Base-by-base conservation (phyloP, 2,797 vertebrate genomes). In the Acomys russatus region DNA sequence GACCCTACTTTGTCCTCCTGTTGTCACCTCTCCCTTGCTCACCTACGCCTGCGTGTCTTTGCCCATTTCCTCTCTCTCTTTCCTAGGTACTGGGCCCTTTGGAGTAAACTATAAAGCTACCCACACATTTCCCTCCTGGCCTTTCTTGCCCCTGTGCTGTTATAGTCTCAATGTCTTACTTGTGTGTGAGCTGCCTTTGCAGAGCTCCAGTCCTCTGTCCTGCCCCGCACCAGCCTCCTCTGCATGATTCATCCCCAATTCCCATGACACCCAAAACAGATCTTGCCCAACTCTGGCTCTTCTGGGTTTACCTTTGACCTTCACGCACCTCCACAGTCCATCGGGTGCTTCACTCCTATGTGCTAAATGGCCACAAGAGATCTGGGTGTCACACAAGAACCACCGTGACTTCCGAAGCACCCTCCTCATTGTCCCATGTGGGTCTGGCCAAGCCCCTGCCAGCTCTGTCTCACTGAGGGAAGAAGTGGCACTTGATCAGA, bases 341-440 rank as follows among this genome's bases (percentile, higher is more conserved):
- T 10, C 3, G 0, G 25, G 66, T n/a, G 3, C 74, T 6, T 59
- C 5, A 1, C 49, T 49, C 71, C 1, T 44, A 88, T 33, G 33
- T 18, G n/a, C 18, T 18, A 11, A 14, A 4, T 14, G 2, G 22
- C 70, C 63, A 61, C 20, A 0, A n/a, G 82, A 63, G 82, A 63
- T 33, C 66, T 22, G 35, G 54, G 30, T 20, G 44, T 38, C 0
- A 33, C 14, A 20, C 8, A 7, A 73, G 88, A 51, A 44, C 10
- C 28, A 22, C 17, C 78, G 38, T 20, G 4, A 0, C 90, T 54
- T 66, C 6, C 15, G 0, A 0, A 18, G 3, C 3, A 3, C 4
- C 59, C 38, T 15, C 0, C 51, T 73, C 71, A 3, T 7, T 9
- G 3, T 2, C n/a, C 49, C 0, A 0, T 14, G 18, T 77, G 66